These are phyloP conservation scores for Paguma larvata DNA, from an alignment of 2,797 vertebrate species.

Conservation along the genomic window DNA sequence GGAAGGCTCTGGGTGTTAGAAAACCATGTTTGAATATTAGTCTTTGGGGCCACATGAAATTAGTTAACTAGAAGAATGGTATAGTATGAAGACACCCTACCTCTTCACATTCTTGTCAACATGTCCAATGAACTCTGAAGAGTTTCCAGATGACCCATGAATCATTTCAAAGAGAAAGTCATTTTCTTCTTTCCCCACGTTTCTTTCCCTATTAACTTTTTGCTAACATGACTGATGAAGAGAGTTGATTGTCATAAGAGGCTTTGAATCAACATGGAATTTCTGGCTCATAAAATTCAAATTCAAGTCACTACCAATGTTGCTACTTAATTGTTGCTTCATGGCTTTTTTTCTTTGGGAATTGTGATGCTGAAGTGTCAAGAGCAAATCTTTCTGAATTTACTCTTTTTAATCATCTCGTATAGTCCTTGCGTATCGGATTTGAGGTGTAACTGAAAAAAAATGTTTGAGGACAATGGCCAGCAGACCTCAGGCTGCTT, in stretches of 20 bases:
- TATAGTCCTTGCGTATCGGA: not conserved
- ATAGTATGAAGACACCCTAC: not conserved
- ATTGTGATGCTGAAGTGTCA: not conserved
- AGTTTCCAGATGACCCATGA: not conserved
- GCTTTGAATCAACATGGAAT: not conserved
- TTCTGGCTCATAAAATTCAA: conserved; percentile 68
- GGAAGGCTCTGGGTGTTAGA: not conserved
- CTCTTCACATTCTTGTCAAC: not conserved
- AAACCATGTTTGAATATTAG: not conserved
- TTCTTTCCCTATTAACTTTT: conserved; percentile 43
- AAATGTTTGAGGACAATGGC: not conserved
- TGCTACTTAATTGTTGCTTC: conserved; percentile 36
- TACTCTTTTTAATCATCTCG: not conserved
- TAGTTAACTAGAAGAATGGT: not conserved
- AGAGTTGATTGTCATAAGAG: conserved; percentile 15
- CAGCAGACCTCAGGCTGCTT: not conserved
- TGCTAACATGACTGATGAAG: conserved; percentile 13
- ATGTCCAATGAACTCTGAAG: not conserved
- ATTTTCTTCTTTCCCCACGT: not conserved
- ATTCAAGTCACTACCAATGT: conserved; percentile 18
- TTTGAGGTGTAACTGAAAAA: not conserved
- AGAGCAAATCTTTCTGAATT: not conserved
- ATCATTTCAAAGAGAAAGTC: conserved; percentile 27
- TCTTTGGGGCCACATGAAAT: not conserved
- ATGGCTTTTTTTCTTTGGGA: conserved; percentile 40